Evolutionary conservation across 2,888 invertebrate species (phyloP), one percentile per base, ranked within the genome.

Genomic region (Rhagonycha lutea): DNA sequence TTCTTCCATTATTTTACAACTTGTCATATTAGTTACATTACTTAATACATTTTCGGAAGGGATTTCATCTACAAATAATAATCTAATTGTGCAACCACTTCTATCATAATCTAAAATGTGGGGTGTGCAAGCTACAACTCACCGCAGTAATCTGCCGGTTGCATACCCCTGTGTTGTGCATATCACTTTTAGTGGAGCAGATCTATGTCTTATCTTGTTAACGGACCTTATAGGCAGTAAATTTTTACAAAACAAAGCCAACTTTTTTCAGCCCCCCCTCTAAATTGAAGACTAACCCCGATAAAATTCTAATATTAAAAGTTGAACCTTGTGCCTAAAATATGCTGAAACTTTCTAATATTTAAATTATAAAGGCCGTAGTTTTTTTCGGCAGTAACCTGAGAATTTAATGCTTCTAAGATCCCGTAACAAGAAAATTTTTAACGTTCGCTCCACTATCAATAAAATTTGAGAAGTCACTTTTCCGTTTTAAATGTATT

Each of bases 1-100:
- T 87, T 97, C 96, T 84, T 94, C 95, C 70, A 90, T 89, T 88
- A 91, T 91, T 81, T 86, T 87, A 12, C 85, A 83, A 14, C 85
- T 86, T 24, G 85, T 83, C 79, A 86, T 86, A 77, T 83, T 86
- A 32, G 83, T 79, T 73, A 89, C 88, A 88, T 79, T 87, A 76
- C 79, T 83, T 60, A 83, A 79, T 32, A 82, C 75, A 75, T 81
- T 82, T 75, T 83, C 83, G 65, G 80, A 77, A 70, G 82, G 82
- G 63, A 80, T 81, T 76, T 83, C 83, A 73, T 84, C 85, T 83
- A 70, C 14, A 82, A 80, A 23, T 47, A 47, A 47, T 47, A 47
- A 47, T 47, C 47, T 47, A 47, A 47, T 47, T 47, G 47, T 47
- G 47, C 47, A n/a, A 47, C 47, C 47, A 47, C n/a, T 47, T 47